These are phyloP conservation scores for Eueremaeus valkanovi DNA, from an alignment of 2,888 invertebrate genomes.

Conservation along the genomic window DNA sequence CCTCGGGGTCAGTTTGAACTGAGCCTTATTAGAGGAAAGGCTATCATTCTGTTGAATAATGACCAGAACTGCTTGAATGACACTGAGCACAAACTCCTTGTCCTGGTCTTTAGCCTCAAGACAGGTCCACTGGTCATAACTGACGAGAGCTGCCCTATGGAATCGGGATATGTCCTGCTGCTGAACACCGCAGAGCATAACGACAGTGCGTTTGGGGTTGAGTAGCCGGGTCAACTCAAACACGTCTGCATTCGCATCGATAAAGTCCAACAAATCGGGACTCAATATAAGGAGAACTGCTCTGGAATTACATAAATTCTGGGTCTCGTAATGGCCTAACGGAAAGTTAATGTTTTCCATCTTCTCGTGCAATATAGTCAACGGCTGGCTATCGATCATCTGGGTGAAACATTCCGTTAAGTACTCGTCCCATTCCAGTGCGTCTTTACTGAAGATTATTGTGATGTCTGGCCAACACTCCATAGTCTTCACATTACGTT, in stretches of 20 bases:
- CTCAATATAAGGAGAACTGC: conserved; percentile 44
- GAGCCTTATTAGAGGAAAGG: conserved; percentile 47
- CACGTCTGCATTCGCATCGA: conserved; percentile 43
- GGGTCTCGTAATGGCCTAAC: conserved; percentile 28
- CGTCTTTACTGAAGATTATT: conserved; percentile 45
- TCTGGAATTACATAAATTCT: conserved; percentile 40
- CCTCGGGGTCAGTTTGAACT: conserved; percentile 47
- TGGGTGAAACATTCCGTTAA: conserved; percentile 43
- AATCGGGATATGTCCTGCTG: conserved; percentile 66
- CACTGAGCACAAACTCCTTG: conserved; percentile 64
- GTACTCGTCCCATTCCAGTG: conserved; percentile 44
- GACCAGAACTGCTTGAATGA: conserved; percentile 68
- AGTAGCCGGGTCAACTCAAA: conserved; percentile 60
- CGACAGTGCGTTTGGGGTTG: conserved; percentile 68
- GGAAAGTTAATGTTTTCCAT: conserved; percentile 44
- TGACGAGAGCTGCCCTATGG: conserved; percentile 68
- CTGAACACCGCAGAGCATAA: conserved; percentile 70
- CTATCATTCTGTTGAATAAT: conserved; percentile 68
- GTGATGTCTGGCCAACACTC: conserved; percentile 43
- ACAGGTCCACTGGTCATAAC: conserved; percentile 74
- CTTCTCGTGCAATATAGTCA: conserved; percentile 38
- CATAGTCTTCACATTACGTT: conserved; percentile 9
- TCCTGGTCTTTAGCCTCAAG: conserved; percentile 72
- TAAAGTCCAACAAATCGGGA: conserved; percentile 43
- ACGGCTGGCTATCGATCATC: conserved; percentile 1